Conservation (phyloP, 1,140 invertebrate genomes). For the Caenorhabditis inopinata region DNA sequence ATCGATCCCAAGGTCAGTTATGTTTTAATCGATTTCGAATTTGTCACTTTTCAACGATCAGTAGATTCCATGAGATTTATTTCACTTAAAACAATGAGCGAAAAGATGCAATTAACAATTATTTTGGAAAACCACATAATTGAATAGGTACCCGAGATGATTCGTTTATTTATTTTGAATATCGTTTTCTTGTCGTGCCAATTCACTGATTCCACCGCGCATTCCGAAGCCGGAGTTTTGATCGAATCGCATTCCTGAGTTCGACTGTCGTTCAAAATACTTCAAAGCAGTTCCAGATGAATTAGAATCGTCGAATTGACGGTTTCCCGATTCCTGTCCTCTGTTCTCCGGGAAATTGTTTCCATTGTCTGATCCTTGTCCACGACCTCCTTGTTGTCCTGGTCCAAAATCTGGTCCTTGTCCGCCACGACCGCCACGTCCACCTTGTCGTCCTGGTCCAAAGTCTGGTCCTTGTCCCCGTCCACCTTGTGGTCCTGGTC, state of each 20-base stretch:
- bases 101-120: not conserved
- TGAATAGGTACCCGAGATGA: not conserved
- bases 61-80: not conserved
- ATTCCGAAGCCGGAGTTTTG: not conserved
- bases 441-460: not conserved
- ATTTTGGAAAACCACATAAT: no score
- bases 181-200: no score
- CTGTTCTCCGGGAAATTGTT: no score
- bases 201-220: not conserved
- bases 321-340: not conserved
- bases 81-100: not conserved
- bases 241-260: not conserved
- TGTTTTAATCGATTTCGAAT: not conserved
- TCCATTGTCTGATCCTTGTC: not conserved
- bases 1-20: constrained; percentile 62
- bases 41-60: not conserved
- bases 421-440: not conserved
- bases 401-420: constrained; percentile 6
- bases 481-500: not conserved
- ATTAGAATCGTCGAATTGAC: not conserved
- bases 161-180: not conserved
- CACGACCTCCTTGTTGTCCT: not conserved
- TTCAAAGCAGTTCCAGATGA: not conserved
- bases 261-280: not conserved
- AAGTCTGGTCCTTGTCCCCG: not conserved